Percentiles rank a stretch among this genome's conserved stretches.
Evolutionary conservation across 1,140 invertebrate genomes (phyloP).

Genomic region (Glossosoma conforme): DNA sequence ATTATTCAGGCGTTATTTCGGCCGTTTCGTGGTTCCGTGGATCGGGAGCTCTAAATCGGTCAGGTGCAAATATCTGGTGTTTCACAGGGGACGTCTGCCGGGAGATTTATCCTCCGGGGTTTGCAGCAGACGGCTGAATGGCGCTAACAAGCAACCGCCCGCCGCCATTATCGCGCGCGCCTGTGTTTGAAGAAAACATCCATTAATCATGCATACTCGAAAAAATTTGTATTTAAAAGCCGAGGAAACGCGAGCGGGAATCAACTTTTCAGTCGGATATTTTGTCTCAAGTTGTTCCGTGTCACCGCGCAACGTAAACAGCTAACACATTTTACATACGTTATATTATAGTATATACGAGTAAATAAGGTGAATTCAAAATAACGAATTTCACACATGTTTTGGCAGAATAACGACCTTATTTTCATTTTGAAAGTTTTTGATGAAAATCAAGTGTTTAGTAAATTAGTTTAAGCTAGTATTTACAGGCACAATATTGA

Average conservation of each 20-base stretch:
- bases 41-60: slow-evolving; percentile 1
- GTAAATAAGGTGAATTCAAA: no score
- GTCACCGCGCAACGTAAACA: no score
- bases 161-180: neutral
- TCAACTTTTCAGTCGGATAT: no score
- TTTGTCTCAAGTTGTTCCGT: no score
- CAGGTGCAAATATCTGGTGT: slow-evolving; percentile 3
- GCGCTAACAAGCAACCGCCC: neutral
- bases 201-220: slow-evolving; percentile 6
- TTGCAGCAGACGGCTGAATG: neutral
- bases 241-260: slow-evolving; percentile 3
- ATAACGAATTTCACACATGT: no score
- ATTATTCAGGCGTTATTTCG: neutral
- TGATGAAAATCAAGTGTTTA: no score
- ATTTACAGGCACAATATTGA: no score
- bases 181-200: slow-evolving; percentile 5
- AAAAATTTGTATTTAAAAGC: slow-evolving; percentile 6
- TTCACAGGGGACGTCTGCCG: neutral
- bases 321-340: no score
- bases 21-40: neutral
- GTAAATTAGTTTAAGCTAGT: no score
- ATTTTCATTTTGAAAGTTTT: no score
- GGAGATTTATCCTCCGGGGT: neutral
- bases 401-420: no score
- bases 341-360: no score